phyloP scores from a whole-genome alignment of 2,113 vertebrate species.

The Archocentrus centrarchus region DNA sequence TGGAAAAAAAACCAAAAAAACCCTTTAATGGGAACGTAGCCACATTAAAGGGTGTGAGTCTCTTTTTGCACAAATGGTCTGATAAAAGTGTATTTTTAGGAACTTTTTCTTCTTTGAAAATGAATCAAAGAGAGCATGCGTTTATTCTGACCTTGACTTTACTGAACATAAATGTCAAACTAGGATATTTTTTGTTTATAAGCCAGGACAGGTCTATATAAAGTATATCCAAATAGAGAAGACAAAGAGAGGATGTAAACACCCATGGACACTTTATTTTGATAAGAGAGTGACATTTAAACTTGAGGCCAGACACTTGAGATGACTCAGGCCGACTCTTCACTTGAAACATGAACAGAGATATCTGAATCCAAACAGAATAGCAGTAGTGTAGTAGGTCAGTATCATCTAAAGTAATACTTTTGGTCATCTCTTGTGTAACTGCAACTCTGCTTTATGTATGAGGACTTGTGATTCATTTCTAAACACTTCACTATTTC shows the following conservation, averaged over 20 bases:
- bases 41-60: too few species aligned
- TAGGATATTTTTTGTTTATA: background rate
- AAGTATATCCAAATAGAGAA: background rate
- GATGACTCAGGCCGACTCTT: background rate
- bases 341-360: background rate
- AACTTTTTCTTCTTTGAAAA: background rate
- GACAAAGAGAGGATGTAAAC: background rate
- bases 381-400: background rate
- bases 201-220: background rate
- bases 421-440: background rate
- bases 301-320: background rate
- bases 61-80: background rate
- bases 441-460: background rate
- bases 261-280: background rate
- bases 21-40: too few species aligned
- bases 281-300: background rate
- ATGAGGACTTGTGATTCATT: background rate
- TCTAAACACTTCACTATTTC: background rate
- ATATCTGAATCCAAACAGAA: background rate
- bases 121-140: background rate
- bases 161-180: background rate
- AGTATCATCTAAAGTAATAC: constrained; percentile 30
- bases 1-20: too few species aligned
- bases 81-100: background rate
- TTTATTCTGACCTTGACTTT: background rate